These are phyloP conservation scores for Clivina fossor DNA, from an alignment of 2,888 invertebrate species.

Conservation along the genomic window DNA sequence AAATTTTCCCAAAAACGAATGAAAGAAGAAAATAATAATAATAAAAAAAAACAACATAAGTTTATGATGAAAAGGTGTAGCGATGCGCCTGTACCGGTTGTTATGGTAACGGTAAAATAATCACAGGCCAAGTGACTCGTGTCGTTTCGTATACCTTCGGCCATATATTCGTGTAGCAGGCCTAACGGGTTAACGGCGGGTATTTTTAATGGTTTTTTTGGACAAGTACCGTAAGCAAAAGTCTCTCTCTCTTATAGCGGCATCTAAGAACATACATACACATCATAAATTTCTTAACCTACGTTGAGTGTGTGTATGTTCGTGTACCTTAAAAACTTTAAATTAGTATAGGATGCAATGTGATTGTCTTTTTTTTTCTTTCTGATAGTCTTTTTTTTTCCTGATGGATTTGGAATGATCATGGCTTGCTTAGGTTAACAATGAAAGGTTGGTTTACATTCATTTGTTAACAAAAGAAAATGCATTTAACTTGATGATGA, in stretches of 20 bases:
- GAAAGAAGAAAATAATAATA: no score
- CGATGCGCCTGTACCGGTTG: slow-evolving; percentile 28
- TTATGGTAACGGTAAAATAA: slow-evolving; percentile 33
- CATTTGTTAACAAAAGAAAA: slow-evolving; percentile 13
- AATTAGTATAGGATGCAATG: no score
- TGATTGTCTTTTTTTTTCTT: no score
- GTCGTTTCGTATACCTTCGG: slow-evolving; percentile 19
- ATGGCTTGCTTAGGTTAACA: slow-evolving; percentile 3
- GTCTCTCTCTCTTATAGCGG: slow-evolving; percentile 6
- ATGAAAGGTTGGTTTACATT: slow-evolving; percentile 12
- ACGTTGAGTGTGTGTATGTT: no score
- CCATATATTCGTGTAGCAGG: slow-evolving; percentile 5
- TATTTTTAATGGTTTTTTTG: slow-evolving; percentile 33
- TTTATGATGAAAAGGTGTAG: no score
- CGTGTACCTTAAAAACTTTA: no score
- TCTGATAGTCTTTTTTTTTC: not conserved
- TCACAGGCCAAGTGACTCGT: slow-evolving; percentile 28
- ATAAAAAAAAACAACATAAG: no score
- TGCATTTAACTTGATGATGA: no score
- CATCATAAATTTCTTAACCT: no score
- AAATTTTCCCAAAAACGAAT: no score
- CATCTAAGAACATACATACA: slow-evolving; percentile 3
- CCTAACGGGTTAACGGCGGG: slow-evolving; percentile 32
- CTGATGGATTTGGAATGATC: not conserved
- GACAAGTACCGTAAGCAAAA: slow-evolving; percentile 31